phyloP scores from a whole-genome alignment of 2,113 vertebrate genomes.

The Ceuthmochares aereus region DNA sequence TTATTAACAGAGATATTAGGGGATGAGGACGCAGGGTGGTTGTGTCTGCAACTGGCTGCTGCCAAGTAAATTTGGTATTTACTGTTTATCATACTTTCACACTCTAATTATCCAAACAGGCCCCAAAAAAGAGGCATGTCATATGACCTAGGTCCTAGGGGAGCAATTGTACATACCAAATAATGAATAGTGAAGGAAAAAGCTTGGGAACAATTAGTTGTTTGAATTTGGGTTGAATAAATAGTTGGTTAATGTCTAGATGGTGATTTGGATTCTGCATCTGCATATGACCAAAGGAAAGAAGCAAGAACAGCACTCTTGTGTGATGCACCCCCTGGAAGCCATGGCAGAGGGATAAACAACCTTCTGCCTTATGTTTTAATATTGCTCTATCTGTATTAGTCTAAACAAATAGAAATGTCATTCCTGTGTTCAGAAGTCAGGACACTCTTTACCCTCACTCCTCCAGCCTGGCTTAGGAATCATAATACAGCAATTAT shows the following conservation, averaged over 20 bases:
- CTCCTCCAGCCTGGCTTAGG: slow-evolving; percentile 1
- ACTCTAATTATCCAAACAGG: not conserved
- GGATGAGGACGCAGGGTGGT: not conserved
- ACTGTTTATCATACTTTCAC: not conserved
- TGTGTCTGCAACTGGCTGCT: not conserved
- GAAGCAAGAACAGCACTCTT: not conserved
- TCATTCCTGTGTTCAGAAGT: not conserved
- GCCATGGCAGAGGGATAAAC: not conserved
- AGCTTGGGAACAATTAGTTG: slow-evolving; percentile 34
- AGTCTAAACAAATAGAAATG: not conserved
- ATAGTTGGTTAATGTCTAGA: slow-evolving; percentile 1
- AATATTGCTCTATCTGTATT: not conserved
- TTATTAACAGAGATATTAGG: not conserved
- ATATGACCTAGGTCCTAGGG: not conserved
- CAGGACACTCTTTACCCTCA: not conserved
- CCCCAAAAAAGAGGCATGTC: not conserved
- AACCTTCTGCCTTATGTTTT: not conserved
- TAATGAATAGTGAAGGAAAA: not conserved
- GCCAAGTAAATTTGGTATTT: not conserved
- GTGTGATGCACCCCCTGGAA: not conserved
- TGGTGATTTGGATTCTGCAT: slow-evolving; percentile 30
- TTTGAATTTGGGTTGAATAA: slow-evolving; percentile 55
- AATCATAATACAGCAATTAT: not conserved
- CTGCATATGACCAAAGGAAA: not conserved
- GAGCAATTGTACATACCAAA: slow-evolving; percentile 22